phyloP scores from a whole-genome alignment of 2,113 vertebrate species.

The Axis porcinus region DNA sequence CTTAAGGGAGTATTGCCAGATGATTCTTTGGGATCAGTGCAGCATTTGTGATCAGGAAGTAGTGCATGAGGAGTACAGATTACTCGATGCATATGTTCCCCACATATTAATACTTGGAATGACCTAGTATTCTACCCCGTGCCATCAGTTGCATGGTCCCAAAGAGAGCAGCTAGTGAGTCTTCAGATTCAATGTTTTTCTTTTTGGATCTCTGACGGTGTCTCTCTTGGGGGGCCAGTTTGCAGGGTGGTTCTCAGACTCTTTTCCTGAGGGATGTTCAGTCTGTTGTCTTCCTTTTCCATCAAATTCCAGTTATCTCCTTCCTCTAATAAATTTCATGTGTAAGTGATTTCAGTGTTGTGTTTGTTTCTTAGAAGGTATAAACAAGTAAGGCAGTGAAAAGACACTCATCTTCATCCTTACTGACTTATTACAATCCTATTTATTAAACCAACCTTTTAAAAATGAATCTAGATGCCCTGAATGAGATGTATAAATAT shows the following conservation, averaged over 20 bases:
- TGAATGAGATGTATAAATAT: neutral
- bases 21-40: neutral
- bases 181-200: neutral
- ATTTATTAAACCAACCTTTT: neutral
- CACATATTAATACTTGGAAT: neutral
- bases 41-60: neutral
- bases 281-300: neutral
- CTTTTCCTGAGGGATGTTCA: neutral
- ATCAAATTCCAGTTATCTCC: neutral
- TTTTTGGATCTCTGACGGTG: neutral
- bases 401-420: neutral
- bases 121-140: neutral
- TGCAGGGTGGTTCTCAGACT: neutral
- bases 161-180: neutral
- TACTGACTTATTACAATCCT: neutral
- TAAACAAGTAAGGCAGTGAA: neutral
- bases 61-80: neutral
- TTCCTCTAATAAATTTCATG: neutral
- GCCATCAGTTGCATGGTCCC: too few relatives aligned
- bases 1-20: neutral
- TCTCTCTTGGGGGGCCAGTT: neutral
- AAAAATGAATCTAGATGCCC: neutral
- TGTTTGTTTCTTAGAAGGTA: neutral
- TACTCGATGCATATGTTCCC: neutral
- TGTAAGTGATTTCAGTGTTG: neutral